phyloP scores from a whole-genome alignment of 2,888 invertebrate species.

The Steinernema hermaphroditum region DNA sequence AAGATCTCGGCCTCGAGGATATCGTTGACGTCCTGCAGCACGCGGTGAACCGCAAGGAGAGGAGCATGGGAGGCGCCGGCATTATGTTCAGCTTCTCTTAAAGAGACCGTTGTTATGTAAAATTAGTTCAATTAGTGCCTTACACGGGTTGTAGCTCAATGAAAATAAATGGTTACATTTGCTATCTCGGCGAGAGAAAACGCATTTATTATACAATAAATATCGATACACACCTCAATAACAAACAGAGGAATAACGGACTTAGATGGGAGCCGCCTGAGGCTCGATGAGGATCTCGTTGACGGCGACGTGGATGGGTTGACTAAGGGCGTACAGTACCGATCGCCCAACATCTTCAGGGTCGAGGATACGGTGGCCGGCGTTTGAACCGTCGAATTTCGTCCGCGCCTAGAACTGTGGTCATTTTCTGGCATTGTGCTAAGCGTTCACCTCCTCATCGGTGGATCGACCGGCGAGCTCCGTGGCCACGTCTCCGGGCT shows the following conservation, averaged over 20 bases:
- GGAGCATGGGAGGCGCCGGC: neutral
- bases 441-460: slow-evolving; percentile 68
- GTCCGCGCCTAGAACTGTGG: slow-evolving; percentile 60
- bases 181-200: neutral
- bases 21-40: slow-evolving; percentile 31
- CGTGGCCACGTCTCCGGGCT: slow-evolving; percentile 69
- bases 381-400: slow-evolving; percentile 64
- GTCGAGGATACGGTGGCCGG: slow-evolving; percentile 64
- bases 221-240: neutral
- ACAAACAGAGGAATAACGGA: neutral
- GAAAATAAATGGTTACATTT: too few species aligned
- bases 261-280: slow-evolving; percentile 52
- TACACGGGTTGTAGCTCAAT: slow-evolving; percentile 9
- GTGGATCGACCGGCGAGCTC: slow-evolving; percentile 66
- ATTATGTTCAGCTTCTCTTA: neutral
- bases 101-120: neutral
- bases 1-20: slow-evolving; percentile 39
- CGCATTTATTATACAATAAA: neutral
- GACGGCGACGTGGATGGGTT: slow-evolving; percentile 67
- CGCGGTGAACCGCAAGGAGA: neutral
- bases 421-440: neutral
- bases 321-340: slow-evolving; percentile 67
- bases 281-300: slow-evolving; percentile 69
- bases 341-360: slow-evolving; percentile 67
- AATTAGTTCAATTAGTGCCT: slow-evolving; percentile 13